Conservation (phyloP, 2,113 vertebrate genomes). For the Forbesichthys papilliferus region DNA sequence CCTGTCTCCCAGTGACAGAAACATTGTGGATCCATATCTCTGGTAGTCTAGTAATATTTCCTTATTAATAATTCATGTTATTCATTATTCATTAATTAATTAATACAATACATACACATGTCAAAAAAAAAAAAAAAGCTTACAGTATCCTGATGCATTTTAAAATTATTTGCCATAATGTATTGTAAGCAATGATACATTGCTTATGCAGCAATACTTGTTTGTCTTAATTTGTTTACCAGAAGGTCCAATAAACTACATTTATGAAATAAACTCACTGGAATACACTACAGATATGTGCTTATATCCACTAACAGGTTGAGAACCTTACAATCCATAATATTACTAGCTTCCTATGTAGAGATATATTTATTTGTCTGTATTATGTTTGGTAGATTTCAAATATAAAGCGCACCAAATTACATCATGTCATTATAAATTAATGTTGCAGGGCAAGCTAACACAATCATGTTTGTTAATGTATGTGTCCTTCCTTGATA, state of each 20-base stretch:
- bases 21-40: slow-evolving; percentile 27
- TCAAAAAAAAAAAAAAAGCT: background rate
- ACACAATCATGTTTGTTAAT: background rate
- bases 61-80: background rate
- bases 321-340: background rate
- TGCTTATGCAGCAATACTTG: background rate
- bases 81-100: slow-evolving; percentile 1
- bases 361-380: background rate
- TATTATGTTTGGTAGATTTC: no score
- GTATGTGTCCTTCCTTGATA: background rate
- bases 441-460: background rate
- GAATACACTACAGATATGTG: background rate
- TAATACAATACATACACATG: background rate
- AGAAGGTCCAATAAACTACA: background rate
- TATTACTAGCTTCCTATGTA: background rate
- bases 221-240: background rate
- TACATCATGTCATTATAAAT: background rate
- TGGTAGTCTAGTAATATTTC: slow-evolving; percentile 7
- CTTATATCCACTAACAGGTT: background rate
- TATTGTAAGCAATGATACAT: background rate
- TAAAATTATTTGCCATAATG: background rate
- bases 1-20: slow-evolving; percentile 14
- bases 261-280: background rate
- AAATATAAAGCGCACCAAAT: no score
- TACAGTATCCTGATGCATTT: background rate